Evolutionary conservation across 2,113 vertebrate genomes (phyloP).

Genomic region (Tympanuchus pallidicinctus): DNA sequence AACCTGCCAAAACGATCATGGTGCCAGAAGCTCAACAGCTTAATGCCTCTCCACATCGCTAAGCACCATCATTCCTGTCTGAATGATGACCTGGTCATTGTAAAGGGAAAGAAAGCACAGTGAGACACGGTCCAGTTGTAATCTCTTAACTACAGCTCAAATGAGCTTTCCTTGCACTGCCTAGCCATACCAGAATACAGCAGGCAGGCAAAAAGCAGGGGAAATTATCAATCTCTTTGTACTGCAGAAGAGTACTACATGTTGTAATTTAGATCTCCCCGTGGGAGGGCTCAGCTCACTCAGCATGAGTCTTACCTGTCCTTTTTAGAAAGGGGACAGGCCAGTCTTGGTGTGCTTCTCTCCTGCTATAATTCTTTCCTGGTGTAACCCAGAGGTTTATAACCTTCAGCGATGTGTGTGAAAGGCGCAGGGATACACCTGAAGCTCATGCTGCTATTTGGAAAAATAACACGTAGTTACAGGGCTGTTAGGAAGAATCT

Average conservation of each 20-base stretch:
- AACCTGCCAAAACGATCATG: background rate
- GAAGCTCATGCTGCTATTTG: background rate
- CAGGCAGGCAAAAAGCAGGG: conserved; percentile 10
- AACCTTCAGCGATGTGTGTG: background rate
- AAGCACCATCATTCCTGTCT: conserved; percentile 50
- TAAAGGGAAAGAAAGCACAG: conserved; percentile 18
- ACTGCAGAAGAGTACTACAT: background rate
- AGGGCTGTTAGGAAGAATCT: background rate
- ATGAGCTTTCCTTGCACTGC: conserved; percentile 46
- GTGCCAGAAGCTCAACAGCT: background rate
- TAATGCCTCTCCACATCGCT: conserved; percentile 11
- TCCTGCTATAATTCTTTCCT: background rate
- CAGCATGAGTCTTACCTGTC: background rate
- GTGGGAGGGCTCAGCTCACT: background rate
- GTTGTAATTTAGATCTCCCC: conserved; percentile 1
- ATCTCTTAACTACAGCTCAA: conserved; percentile 67
- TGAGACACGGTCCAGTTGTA: conserved; percentile 55
- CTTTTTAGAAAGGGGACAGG: background rate
- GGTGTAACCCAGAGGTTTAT: background rate
- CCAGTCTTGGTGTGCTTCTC: background rate
- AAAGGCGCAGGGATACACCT: background rate
- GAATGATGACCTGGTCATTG: conserved; percentile 66
- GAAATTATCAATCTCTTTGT: conserved; percentile 6
- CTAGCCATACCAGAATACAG: conserved; percentile 16
- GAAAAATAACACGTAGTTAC: background rate